Conservation (phyloP, 2,113 vertebrate species). For the Maylandia zebra region DNA sequence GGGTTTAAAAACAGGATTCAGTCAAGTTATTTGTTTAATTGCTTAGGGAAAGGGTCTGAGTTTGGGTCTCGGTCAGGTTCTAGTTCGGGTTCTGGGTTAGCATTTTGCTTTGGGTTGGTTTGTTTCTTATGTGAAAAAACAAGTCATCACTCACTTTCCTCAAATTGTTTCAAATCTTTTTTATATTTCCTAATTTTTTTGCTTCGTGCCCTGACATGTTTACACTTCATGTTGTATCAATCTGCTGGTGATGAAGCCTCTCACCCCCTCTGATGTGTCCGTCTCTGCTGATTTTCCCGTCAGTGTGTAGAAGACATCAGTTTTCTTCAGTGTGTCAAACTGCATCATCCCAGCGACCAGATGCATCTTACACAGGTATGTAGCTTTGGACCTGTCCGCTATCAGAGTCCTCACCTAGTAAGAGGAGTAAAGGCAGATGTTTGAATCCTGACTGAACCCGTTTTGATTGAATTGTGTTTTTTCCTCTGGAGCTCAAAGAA, state of each 20-base stretch:
- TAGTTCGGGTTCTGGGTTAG: background rate
- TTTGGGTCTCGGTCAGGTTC: background rate
- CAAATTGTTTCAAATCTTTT: background rate
- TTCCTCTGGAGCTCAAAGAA: background rate
- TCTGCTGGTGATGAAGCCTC: background rate
- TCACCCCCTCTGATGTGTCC: constrained; percentile 69
- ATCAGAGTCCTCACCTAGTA: constrained; percentile 72
- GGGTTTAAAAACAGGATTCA: background rate
- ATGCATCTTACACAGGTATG: constrained; percentile 84
- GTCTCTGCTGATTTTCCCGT: constrained; percentile 79
- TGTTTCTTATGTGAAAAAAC: background rate
- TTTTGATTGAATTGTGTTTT: background rate
- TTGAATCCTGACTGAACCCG: background rate
- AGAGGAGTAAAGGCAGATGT: background rate
- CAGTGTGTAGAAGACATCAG: constrained; percentile 76
- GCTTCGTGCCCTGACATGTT: background rate
- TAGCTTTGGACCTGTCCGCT: constrained; percentile 58
- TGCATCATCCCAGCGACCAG: constrained; percentile 78
- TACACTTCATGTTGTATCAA: background rate
- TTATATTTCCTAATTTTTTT: background rate
- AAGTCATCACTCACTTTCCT: background rate
- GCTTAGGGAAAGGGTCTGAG: background rate
- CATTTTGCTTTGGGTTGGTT: background rate
- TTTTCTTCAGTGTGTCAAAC: constrained; percentile 67
- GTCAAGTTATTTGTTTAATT: background rate